Evolutionary conservation across 2,113 vertebrate genomes (phyloP).

Genomic region (Scomber colias): DNA sequence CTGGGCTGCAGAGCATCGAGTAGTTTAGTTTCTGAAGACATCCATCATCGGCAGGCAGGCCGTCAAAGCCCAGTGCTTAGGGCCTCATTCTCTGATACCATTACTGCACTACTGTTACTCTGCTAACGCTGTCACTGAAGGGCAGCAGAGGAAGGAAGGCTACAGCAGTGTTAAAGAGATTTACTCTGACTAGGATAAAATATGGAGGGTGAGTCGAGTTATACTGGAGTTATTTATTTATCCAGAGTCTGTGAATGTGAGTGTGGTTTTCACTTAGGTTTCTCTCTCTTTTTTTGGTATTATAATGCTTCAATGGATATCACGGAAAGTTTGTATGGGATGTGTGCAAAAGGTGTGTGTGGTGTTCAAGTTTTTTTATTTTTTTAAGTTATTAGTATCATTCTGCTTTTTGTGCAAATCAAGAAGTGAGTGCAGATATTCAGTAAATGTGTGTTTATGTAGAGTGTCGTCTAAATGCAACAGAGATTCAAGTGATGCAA

Average conservation of each 20-base stretch:
- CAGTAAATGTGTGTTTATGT: neutral
- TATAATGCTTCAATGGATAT: neutral
- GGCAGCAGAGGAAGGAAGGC: conserved; percentile 23
- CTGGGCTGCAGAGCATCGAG: conserved; percentile 50
- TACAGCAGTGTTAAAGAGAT: conserved; percentile 39
- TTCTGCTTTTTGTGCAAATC: neutral
- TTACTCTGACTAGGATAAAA: conserved; percentile 34
- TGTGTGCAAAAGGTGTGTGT: no score
- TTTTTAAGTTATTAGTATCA: no score
- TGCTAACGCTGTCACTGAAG: conserved; percentile 34
- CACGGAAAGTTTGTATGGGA: neutral
- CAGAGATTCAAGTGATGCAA: neutral
- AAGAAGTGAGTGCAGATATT: no score
- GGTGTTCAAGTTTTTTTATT: no score
- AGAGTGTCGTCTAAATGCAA: neutral
- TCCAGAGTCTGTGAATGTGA: neutral
- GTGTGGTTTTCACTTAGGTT: neutral
- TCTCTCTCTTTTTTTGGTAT: neutral
- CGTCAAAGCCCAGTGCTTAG: conserved; percentile 58
- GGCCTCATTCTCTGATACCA: conserved; percentile 62
- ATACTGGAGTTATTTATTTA: conserved; percentile 22
- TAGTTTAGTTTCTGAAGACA: conserved; percentile 67
- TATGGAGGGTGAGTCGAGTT: conserved; percentile 17
- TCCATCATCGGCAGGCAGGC: conserved; percentile 71
- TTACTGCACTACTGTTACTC: conserved; percentile 54